A percentile compares a stretch with the other conserved stretches of the same genome.
Evolutionary conservation across 2,888 invertebrate genomes (phyloP).

Genomic region (Athalia circularis): DNA sequence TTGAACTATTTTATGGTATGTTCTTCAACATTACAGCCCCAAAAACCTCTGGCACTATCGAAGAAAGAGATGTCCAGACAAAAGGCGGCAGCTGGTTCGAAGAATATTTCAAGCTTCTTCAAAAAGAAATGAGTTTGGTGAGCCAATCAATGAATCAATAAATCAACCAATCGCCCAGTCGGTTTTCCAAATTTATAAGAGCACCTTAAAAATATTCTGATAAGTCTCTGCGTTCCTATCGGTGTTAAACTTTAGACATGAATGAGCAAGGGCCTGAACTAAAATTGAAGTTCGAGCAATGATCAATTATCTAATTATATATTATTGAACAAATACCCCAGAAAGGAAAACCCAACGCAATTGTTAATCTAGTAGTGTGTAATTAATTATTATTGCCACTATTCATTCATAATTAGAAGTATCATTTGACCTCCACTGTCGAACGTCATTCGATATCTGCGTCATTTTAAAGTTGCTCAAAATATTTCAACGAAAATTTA

Average conservation of each 20-base stretch:
- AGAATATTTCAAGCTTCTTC: conserved; percentile 88
- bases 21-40: conserved; percentile 63
- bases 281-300: conserved; percentile 42
- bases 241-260: conserved; percentile 54
- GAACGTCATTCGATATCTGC: conserved; percentile 18
- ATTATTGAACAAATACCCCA: conserved; percentile 44
- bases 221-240: conserved; percentile 59
- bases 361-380: conserved; percentile 47
- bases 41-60: conserved; percentile 77
- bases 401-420: conserved; percentile 29
- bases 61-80: conserved; percentile 85
- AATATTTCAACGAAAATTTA: conserved; percentile 42
- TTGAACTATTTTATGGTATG: neutral
- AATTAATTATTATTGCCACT: conserved; percentile 20
- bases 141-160: conserved; percentile 26
- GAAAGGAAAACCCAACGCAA: conserved; percentile 37
- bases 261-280: conserved; percentile 34
- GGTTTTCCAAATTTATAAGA: conserved; percentile 39
- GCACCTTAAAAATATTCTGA: conserved; percentile 50
- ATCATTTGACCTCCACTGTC: conserved; percentile 31
- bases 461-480: conserved; percentile 37
- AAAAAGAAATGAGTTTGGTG: conserved; percentile 77
- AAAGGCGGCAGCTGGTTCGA: conserved; percentile 87
- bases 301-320: conserved; percentile 44
- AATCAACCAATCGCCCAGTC: conserved; percentile 15